A percentile compares a stretch with the other conserved stretches of the same genome.
Evolutionary conservation across 2,888 invertebrate species (phyloP).

Genomic region (Brachyptera risi): DNA sequence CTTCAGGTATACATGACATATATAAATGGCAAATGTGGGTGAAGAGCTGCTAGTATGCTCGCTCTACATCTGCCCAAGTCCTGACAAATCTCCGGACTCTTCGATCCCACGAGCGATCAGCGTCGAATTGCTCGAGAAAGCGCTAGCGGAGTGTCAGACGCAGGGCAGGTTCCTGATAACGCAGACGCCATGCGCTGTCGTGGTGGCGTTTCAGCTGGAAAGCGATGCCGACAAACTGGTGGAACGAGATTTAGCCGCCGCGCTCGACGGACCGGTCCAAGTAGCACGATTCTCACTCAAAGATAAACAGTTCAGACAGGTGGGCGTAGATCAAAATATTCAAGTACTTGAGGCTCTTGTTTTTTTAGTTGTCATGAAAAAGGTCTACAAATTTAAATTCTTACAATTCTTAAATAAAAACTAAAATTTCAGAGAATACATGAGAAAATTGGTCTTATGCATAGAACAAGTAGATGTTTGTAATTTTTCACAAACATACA

Average conservation of each 20-base stretch:
- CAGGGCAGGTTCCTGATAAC: constrained; percentile 36
- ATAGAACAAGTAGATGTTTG: too few species aligned
- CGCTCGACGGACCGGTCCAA: constrained; percentile 45
- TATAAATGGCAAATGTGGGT: too few species aligned
- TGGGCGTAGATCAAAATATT: too few species aligned
- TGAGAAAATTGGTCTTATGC: too few species aligned
- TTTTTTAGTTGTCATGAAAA: not conserved
- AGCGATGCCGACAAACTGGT: constrained; percentile 45
- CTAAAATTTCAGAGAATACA: too few species aligned
- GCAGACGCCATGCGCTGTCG: constrained; percentile 45
- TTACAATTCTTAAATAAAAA: too few species aligned
- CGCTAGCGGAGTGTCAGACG: constrained; percentile 10
- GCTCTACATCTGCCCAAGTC: constrained; percentile 28
- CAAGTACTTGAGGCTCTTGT: too few species aligned
- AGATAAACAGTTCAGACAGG: constrained; percentile 43
- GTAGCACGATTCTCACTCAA: constrained; percentile 46
- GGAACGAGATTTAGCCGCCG: constrained; percentile 43
- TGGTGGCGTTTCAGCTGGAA: constrained; percentile 45
- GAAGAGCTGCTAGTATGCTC: constrained; percentile 33
- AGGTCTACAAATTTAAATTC: too few species aligned
- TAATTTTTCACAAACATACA: too few species aligned
- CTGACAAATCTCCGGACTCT: constrained; percentile 8
- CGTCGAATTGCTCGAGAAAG: not conserved
- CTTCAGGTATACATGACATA: too few species aligned
- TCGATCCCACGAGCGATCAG: not conserved